Conservation (phyloP, 2,113 vertebrate genomes). For the Halichoerus grypus region DNA sequence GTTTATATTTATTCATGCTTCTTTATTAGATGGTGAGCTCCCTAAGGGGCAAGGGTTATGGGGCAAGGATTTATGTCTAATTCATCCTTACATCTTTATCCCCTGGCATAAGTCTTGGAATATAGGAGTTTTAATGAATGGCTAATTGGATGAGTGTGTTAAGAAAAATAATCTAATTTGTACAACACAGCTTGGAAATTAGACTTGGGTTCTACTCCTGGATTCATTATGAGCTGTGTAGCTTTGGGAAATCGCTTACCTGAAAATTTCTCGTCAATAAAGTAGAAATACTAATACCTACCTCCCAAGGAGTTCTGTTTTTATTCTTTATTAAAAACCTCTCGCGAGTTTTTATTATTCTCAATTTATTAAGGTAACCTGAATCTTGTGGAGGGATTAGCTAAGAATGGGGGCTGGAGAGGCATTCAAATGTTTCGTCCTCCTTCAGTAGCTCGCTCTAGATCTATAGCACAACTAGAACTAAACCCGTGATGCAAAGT, state of each 20-base stretch:
- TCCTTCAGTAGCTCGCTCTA: not conserved
- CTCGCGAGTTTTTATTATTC: not conserved
- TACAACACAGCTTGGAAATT: not conserved
- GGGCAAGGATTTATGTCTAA: not conserved
- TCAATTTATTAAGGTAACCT: not conserved
- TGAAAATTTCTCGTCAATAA: constrained; percentile 37
- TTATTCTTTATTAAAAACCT: not conserved
- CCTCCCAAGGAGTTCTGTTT: not conserved
- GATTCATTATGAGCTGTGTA: not conserved
- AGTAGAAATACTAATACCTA: not conserved
- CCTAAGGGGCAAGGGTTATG: not conserved
- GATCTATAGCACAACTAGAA: not conserved
- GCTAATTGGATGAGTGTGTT: not conserved
- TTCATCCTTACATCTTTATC: not conserved
- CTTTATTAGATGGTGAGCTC: not conserved
- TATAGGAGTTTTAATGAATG: not conserved
- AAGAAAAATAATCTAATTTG: not conserved
- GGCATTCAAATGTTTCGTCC: not conserved
- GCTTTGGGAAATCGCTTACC: not conserved
- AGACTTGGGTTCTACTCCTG: not conserved
- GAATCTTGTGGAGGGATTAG: not conserved
- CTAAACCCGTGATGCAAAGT: not conserved
- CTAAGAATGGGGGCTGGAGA: not conserved
- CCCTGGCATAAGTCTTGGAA: not conserved
- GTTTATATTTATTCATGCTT: not conserved